Percentiles rank a stretch among this genome's conserved stretches.
Conservation (phyloP, 2,113 vertebrate genomes). For the Tor tambroides region DNA sequence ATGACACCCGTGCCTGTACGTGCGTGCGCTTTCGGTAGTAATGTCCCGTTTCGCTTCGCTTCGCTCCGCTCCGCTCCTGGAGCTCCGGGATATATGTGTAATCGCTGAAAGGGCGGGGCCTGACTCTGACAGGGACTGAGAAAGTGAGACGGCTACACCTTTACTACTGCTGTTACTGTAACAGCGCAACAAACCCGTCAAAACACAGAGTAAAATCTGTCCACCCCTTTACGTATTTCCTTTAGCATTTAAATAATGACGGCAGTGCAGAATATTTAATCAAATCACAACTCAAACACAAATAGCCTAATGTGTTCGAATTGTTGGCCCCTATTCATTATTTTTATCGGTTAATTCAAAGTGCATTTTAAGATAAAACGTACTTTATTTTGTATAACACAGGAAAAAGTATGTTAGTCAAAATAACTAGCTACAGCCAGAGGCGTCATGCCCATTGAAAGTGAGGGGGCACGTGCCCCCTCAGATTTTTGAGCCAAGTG, state of each 20-base stretch:
- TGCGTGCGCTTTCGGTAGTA: neutral
- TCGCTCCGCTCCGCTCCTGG: neutral
- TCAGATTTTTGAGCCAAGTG: no score
- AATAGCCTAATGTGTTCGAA: neutral
- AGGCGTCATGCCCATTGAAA: no score
- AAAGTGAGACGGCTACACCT: constrained; percentile 39
- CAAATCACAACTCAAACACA: neutral
- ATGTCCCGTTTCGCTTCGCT: neutral
- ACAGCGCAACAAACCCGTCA: constrained; percentile 3
- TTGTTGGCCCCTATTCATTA: neutral
- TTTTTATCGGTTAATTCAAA: neutral
- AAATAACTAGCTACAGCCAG: neutral
- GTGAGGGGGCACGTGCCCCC: no score
- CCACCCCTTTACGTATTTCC: neutral
- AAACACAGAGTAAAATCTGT: neutral
- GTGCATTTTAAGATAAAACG: neutral
- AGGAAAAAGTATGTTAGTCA: no score
- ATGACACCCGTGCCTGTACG: constrained; percentile 16
- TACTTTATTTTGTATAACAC: neutral
- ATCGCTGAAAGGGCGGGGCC: constrained; percentile 34
- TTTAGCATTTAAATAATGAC: neutral
- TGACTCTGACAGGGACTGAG: neutral
- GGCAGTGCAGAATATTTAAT: neutral
- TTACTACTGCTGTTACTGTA: constrained; percentile 24
- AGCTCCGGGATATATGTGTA: neutral